Percentiles rank a stretch among this genome's conserved stretches.
These are phyloP conservation scores for Babyrousa celebensis DNA, from an alignment of 2,797 vertebrate genomes.

Conservation along the genomic window DNA sequence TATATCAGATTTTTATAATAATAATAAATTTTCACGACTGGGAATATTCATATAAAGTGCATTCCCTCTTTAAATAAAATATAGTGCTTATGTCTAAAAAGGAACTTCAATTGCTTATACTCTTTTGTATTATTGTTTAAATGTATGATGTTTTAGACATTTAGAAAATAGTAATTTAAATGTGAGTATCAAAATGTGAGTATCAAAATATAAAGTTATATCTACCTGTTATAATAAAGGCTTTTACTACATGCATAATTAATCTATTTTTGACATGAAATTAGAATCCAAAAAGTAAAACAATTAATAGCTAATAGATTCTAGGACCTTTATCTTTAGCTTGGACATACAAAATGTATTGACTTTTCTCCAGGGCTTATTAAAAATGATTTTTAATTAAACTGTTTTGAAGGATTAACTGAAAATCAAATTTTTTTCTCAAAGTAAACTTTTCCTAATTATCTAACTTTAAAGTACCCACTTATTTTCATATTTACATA, in stretches of 20 bases:
- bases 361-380: slow-evolving; percentile 78
- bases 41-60: slow-evolving; percentile 34
- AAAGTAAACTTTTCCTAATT: slow-evolving; percentile 38
- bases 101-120: neutral
- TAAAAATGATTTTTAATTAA: slow-evolving; percentile 84
- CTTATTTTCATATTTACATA: neutral
- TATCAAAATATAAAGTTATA: neutral
- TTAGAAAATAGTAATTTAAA: slow-evolving; percentile 71
- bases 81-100: neutral
- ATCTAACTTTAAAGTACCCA: slow-evolving; percentile 10
- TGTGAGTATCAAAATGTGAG: neutral
- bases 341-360: slow-evolving; percentile 81
- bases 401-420: slow-evolving; percentile 70
- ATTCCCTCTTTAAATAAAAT: neutral
- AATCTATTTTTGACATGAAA: slow-evolving; percentile 79
- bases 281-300: slow-evolving; percentile 80
- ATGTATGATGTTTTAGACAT: slow-evolving; percentile 15
- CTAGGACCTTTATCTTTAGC: slow-evolving; percentile 74
- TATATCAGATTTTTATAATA: slow-evolving; percentile 40
- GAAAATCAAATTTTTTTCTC: slow-evolving; percentile 79
- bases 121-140: neutral
- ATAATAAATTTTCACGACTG: slow-evolving; percentile 13
- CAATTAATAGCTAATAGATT: slow-evolving; percentile 83
- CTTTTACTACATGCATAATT: slow-evolving; percentile 78
- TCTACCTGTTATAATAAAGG: slow-evolving; percentile 72